Evolutionary conservation across 64 coral and sea anemone species (phyloP).

Genomic region (Astreopora myriophthalma): DNA sequence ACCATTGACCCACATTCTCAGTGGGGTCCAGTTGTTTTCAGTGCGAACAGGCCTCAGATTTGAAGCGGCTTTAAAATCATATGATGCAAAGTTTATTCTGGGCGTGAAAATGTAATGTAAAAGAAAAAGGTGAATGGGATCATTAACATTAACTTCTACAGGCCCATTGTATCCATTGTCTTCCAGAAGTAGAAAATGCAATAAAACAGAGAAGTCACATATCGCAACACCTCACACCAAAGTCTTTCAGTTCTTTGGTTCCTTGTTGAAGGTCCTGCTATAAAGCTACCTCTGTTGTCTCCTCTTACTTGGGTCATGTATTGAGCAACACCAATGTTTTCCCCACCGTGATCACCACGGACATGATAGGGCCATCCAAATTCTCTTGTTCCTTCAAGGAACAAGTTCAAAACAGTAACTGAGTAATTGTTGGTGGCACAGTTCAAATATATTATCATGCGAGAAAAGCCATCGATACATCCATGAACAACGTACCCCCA

Average conservation of each 20-base stretch:
- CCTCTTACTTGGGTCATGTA: conserved; percentile 42
- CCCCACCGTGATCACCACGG: conserved; percentile 57
- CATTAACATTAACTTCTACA: conserved; percentile 26
- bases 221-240: conserved; percentile 34
- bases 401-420: not conserved
- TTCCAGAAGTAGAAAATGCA: conserved; percentile 47
- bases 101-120: conserved; percentile 64
- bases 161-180: conserved; percentile 50
- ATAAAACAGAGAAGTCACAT: conserved; percentile 52
- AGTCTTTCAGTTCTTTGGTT: conserved; percentile 46
- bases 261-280: conserved; percentile 32
- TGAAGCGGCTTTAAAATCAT: conserved; percentile 53
- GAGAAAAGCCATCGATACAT: no score
- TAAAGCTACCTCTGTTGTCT: conserved; percentile 44
- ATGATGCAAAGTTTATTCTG: conserved; percentile 52
- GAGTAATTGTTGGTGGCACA: conserved; percentile 23
- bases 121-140: conserved; percentile 66
- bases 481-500: no score
- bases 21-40: conserved; percentile 48
- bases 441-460: conserved; percentile 29
- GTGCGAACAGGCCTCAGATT: conserved; percentile 62
- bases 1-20: conserved; percentile 48
- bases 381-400: not conserved
- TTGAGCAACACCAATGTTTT: conserved; percentile 20
- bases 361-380: not conserved